These are phyloP conservation scores for Drosophila sechellia DNA, from an alignment of 1,140 invertebrate species.

Conservation along the genomic window DNA sequence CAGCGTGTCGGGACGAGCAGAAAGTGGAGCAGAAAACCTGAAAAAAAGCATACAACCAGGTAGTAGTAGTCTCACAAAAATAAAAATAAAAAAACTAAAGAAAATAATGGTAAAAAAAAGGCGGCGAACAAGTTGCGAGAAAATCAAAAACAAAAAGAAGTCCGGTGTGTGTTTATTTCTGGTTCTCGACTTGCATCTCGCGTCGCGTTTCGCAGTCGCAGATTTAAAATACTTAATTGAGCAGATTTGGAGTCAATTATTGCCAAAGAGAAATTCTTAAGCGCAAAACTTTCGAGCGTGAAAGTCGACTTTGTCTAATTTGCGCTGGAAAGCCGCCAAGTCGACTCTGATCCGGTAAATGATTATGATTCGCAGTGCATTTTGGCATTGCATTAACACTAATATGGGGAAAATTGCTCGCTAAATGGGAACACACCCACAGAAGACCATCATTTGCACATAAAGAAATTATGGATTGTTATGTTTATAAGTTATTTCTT, in stretches of 20 bases:
- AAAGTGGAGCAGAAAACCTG: conserved; percentile 77
- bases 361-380: conserved; percentile 49
- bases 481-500: neutral
- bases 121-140: conserved; percentile 1
- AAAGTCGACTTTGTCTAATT: conserved; percentile 73
- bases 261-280: conserved; percentile 80
- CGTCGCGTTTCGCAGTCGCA: conserved; percentile 52
- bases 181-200: conserved; percentile 54
- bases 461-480: neutral
- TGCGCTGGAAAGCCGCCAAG: conserved; percentile 44
- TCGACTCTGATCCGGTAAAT: conserved; percentile 18
- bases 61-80: conserved; percentile 11
- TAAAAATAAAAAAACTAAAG: conserved; percentile 11
- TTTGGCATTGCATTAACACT: conserved; percentile 57
- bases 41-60: conserved; percentile 18
- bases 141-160: conserved; percentile 10
- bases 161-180: conserved; percentile 57
- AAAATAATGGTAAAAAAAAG: conserved; percentile 3
- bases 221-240: conserved; percentile 76
- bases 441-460: conserved; percentile 3
- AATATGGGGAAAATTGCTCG: conserved; percentile 47
- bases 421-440: conserved; percentile 64
- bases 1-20: conserved; percentile 50
- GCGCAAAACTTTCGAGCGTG: conserved; percentile 68
- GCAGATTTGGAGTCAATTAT: conserved; percentile 78